Percentiles rank a stretch among this genome's conserved stretches.
phyloP scores from a whole-genome alignment of 2,888 invertebrate genomes.

The Drosophila prostipennis region DNA sequence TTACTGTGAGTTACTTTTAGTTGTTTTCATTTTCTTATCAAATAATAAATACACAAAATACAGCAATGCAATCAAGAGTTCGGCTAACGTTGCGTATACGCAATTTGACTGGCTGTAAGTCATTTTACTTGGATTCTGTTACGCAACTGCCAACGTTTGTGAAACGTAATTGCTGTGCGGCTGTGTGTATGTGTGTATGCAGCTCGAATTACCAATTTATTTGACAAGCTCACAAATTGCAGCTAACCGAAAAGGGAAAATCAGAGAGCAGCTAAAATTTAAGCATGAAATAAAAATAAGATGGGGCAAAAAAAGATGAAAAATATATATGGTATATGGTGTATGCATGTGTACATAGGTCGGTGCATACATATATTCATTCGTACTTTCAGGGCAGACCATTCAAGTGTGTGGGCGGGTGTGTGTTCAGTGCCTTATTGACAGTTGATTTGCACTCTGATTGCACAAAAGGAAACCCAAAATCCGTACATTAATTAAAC shows the following conservation, averaged over 20 bases:
- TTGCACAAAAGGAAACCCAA: slow-evolving; percentile 68
- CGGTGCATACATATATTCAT: slow-evolving; percentile 2
- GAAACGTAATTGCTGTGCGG: slow-evolving; percentile 45
- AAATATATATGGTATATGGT: neutral
- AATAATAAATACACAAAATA: neutral
- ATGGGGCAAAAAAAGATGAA: neutral
- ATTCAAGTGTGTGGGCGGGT: slow-evolving; percentile 6
- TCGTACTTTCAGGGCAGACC: slow-evolving; percentile 1
- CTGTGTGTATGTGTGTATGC: slow-evolving; percentile 4
- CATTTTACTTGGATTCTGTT: slow-evolving; percentile 7
- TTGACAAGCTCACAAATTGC: slow-evolving; percentile 40
- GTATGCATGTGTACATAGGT: neutral
- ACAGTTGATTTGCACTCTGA: slow-evolving; percentile 71
- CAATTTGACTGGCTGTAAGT: slow-evolving; percentile 9
- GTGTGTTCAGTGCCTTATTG: slow-evolving; percentile 54
- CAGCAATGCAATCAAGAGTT: neutral
- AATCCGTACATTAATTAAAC: slow-evolving; percentile 66
- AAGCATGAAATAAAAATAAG: slow-evolving; percentile 11
- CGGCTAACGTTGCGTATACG: slow-evolving; percentile 13
- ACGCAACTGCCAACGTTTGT: slow-evolving; percentile 29
- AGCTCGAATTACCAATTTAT: slow-evolving; percentile 52
- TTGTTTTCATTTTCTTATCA: too few relatives aligned
- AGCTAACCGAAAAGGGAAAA: slow-evolving; percentile 10
- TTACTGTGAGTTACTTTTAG: too few relatives aligned
- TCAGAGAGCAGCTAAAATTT: slow-evolving; percentile 24